Evolutionary conservation across 2,888 invertebrate species (phyloP), one percentile per base, ranked within the genome.

Genomic region (Cenopis cana): DNA sequence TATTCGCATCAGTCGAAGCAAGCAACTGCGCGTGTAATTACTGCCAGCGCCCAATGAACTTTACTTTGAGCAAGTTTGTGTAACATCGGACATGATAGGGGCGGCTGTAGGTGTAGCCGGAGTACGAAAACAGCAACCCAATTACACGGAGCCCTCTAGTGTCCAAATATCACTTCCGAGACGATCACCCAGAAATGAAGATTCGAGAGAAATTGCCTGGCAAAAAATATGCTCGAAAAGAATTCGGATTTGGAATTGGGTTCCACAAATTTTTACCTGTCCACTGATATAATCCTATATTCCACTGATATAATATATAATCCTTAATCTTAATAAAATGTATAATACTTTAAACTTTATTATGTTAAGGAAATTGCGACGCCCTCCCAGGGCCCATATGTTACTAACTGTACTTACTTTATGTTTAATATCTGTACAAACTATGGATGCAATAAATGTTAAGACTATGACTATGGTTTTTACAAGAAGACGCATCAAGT

Each of bases 1-100:
- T 71, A 67, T 71, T 67, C 71, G 64, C 62, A 33, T 49, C 46
- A 56, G 60, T 66, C 71, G 66, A 66, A 60, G 66, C 54, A 60
- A 61, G 49, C 67, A 71, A 60, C 66, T 55, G 67, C 67, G 55
- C 66, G 71, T 71, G 71, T 67, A 59, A 71, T 71, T 49, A 49
- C 55, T 52, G 49, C 38, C 14, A 65, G 66, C 71, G 38, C 55
- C 71, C 66, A 67, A 50, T 71, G 71, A 71, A 61, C 56, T 71
- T 61, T 67, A 66, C 67, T 66, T 71, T 66, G 65, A 60, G 57
- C 18, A 52, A 69, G 65, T 65, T 65, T 50, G 61, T 56, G 56
- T 57, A 56, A 69, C 55, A 69, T 62, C 20, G 52, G 46, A 59
- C 64, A 57, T 29, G 57, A 29, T 33, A 49, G 54, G 54, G 60